Base-by-base conservation (phyloP, 2,888 invertebrate species). In the Pandemis corylana region DNA sequence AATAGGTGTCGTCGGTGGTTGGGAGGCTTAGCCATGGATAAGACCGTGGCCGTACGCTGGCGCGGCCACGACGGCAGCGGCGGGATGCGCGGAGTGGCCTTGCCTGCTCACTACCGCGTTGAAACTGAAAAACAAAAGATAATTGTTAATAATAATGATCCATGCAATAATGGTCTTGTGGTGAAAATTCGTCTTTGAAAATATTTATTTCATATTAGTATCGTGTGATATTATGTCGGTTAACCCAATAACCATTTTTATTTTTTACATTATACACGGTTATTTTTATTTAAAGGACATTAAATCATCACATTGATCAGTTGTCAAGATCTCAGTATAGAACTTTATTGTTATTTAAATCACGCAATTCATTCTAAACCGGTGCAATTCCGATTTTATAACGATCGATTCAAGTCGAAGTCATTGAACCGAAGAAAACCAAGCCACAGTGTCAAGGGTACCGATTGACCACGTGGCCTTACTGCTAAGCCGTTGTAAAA, bases 21-120 rank as follows among this genome's bases (percentile, higher is more conserved):
- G 63, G 68, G 71, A 74, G 69, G 78, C 84, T 80, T 93, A 92
- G 80, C 91, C 91, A 78, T 87, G 87, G 79, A 88, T 78, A 71
- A 86, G 87, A 53, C 93, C 94, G 76, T 93, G 93, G 28, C 84
- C 89, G 46, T 82, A 78, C 10, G 89, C 90, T 0, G 93, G 92
- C 2, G 93, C 93, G 9, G 91, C 89, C 13, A 90, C 81, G 20
- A 82, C 80, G 42, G 88, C 87, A 44, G 84, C 85, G 0, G 90
- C 95, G 3, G 95, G 95, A 79, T 95, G 95, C 71, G 92, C 92
- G 0, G 95, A 95, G 76, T 95, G 95, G 0, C 95, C 95, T 77
- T 90, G 87, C 82, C 94, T 93, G 87, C 95, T 95, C 0, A 95
- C 95, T 13, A 95, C 93, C 0, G 95, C 95, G 84, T 95, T 95